phyloP scores from a whole-genome alignment of 2,797 vertebrate genomes.

The Epinephelus awoara region DNA sequence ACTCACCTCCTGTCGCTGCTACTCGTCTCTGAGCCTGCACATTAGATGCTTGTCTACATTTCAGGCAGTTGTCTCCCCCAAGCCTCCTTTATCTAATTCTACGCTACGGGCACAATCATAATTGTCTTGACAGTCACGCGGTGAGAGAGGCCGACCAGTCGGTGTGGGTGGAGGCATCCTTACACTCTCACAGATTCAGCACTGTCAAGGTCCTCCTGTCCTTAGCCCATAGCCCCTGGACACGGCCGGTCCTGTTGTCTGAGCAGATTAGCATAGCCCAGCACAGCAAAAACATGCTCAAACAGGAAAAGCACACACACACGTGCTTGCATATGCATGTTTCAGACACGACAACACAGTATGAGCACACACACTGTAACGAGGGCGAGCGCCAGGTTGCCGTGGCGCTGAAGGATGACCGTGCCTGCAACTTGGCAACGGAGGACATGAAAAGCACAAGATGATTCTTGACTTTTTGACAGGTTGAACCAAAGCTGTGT shows the following conservation, averaged over 20 bases:
- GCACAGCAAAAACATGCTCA: conserved; percentile 53
- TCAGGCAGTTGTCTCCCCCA: conserved; percentile 32
- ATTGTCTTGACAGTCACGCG: conserved; percentile 74
- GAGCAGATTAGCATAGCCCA: conserved; percentile 82
- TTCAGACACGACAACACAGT: conserved; percentile 18
- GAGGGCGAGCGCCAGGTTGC: neutral
- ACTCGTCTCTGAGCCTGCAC: conserved; percentile 23
- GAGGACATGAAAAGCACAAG: neutral
- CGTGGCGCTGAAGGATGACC: neutral
- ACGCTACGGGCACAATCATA: conserved; percentile 51
- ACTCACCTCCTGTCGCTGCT: conserved; percentile 27
- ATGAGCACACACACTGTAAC: neutral
- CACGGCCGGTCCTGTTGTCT: conserved; percentile 83
- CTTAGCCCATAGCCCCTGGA: conserved; percentile 81
- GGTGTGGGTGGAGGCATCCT: conserved; percentile 61
- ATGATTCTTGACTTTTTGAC: conserved; percentile 44
- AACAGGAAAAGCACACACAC: conserved; percentile 42
- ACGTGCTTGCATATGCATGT: conserved; percentile 22
- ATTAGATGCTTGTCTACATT: conserved; percentile 44
- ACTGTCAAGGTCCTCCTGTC: conserved; percentile 85
- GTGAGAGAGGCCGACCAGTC: conserved; percentile 59
- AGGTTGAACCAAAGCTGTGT: conserved; percentile 43
- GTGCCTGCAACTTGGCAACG: conserved; percentile 1
- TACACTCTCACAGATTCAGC: conserved; percentile 60
- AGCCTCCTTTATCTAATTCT: conserved; percentile 66